Percentiles rank a stretch among this genome's conserved stretches.
These are phyloP conservation scores for Acromyrmex heyeri DNA, from an alignment of 1,140 invertebrate species.

Conservation along the genomic window DNA sequence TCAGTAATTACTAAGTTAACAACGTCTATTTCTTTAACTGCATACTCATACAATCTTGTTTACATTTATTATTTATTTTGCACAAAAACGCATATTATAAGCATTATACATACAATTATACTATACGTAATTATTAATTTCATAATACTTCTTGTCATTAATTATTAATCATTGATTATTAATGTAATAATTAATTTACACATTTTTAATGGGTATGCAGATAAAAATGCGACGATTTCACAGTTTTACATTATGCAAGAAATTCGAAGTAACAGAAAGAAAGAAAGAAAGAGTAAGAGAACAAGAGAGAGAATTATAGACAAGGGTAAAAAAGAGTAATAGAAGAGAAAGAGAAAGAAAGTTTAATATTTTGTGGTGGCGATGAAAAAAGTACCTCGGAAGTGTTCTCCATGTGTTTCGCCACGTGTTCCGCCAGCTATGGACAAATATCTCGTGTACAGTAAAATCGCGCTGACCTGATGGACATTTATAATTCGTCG, in stretches of 20 bases:
- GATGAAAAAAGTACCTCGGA: slow-evolving; percentile 80
- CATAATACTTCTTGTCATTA: neutral
- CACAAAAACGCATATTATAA: neutral
- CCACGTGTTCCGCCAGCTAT: slow-evolving; percentile 86
- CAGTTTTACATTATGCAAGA: slow-evolving; percentile 62
- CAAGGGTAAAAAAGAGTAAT: slow-evolving; percentile 24
- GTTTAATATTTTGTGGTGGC: slow-evolving; percentile 75
- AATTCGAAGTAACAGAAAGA: slow-evolving; percentile 62
- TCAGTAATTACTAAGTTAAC: slow-evolving; percentile 30
- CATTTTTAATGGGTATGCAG: slow-evolving; percentile 54
- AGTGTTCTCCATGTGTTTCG: slow-evolving; percentile 84
- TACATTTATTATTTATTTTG: neutral
- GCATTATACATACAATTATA: neutral
- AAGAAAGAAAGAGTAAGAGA: slow-evolving; percentile 18
- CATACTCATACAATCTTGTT: slow-evolving; percentile 29
- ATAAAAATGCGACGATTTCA: slow-evolving; percentile 46
- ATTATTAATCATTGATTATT: neutral
- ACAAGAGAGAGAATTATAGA: slow-evolving; percentile 9
- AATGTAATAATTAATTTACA: slow-evolving; percentile 22
- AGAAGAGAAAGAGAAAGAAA: slow-evolving; percentile 47
- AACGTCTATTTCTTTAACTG: slow-evolving; percentile 28
- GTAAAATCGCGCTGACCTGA: slow-evolving; percentile 78
- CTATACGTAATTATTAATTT: neutral
- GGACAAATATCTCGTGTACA: slow-evolving; percentile 82
- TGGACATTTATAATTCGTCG: slow-evolving; percentile 63